Evolutionary conservation across 2,113 vertebrate species (phyloP).

Genomic region (Cariama cristata): DNA sequence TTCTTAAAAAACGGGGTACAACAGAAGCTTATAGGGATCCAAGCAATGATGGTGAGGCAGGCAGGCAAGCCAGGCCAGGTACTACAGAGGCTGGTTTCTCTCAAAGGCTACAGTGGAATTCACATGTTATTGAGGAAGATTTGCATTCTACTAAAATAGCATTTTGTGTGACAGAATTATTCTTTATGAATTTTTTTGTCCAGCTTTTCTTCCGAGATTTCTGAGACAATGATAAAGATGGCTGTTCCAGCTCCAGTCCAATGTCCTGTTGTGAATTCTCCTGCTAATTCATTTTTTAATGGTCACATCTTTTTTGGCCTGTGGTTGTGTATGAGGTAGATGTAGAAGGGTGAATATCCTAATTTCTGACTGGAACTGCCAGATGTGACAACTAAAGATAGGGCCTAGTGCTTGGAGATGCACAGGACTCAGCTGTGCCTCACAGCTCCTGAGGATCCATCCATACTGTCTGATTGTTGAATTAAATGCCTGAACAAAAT

Average conservation of each 20-base stretch:
- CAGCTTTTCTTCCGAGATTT: not conserved
- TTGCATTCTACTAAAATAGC: not conserved
- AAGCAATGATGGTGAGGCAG: not conserved
- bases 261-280: not conserved
- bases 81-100: not conserved
- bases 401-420: not conserved
- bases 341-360: not conserved
- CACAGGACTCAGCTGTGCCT: not conserved
- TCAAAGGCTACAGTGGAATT: not conserved
- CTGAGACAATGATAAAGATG: not conserved
- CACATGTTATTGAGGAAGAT: not conserved
- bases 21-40: not conserved
- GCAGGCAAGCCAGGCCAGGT: not conserved
- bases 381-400: not conserved
- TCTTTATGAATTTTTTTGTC: not conserved
- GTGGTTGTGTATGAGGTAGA: not conserved
- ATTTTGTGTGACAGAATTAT: not conserved
- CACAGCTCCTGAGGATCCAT: not conserved
- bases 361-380: not conserved
- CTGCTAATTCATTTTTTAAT: not conserved
- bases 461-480: conserved; percentile 32
- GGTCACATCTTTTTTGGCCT: not conserved
- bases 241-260: not conserved
- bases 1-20: not conserved
- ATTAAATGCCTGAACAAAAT: conserved; percentile 34